Conservation (phyloP, 2,797 vertebrate species). For the Aplochiton taeniatus region DNA sequence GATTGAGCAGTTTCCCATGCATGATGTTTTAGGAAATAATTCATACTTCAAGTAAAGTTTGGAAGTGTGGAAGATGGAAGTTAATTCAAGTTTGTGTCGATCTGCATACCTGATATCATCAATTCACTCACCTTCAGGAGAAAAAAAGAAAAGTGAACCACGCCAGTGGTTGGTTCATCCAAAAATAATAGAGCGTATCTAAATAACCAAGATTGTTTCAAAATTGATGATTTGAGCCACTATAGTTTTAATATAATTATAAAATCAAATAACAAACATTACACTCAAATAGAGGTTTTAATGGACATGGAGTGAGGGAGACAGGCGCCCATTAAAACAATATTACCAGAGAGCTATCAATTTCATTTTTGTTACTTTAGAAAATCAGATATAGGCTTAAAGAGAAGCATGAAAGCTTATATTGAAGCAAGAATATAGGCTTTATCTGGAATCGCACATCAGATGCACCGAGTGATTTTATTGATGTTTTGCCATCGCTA, state of each 20-base stretch:
- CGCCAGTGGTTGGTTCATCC: no score
- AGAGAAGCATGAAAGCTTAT: conserved; percentile 32
- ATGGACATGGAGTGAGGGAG: conserved; percentile 11
- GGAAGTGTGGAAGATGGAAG: no score
- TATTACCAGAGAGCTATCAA: conserved; percentile 58
- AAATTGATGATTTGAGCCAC: no score
- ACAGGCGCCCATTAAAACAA: conserved; percentile 64
- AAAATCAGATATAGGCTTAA: conserved; percentile 53
- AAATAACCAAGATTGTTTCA: no score
- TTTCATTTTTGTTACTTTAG: conserved; percentile 61
- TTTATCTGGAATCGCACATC: no score
- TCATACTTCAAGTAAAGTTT: no score
- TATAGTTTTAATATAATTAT: conserved; percentile 54
- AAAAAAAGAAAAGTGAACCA: no score
- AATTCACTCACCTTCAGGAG: no score
- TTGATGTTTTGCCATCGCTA: no score
- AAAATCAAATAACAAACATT: conserved; percentile 68
- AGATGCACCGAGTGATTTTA: no score
- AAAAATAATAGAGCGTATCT: no score
- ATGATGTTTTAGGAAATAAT: conserved; percentile 49
- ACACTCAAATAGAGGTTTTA: conserved; percentile 1
- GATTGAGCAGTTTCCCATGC: conserved; percentile 41
- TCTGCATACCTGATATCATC: neutral
- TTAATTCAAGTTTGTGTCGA: no score
- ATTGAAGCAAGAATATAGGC: conserved; percentile 51